Conservation (phyloP, 2,888 invertebrate genomes). For the Halictus ligatus region DNA sequence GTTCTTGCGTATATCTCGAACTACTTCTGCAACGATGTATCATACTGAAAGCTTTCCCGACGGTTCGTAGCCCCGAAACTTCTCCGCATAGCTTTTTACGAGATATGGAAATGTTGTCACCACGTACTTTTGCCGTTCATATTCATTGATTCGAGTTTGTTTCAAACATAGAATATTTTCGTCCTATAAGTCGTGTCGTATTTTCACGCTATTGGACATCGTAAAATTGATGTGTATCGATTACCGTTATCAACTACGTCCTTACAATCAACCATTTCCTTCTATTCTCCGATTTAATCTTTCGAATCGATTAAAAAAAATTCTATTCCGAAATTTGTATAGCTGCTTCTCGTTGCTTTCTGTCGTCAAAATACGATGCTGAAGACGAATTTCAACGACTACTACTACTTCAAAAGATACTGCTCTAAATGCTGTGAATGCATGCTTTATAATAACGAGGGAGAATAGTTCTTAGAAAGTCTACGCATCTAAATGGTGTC, state of each 20-base stretch:
- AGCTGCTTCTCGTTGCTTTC: background rate
- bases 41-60: background rate
- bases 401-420: no score
- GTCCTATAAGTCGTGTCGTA: background rate
- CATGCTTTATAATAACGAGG: background rate
- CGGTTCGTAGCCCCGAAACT: background rate
- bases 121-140: background rate
- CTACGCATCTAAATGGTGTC: no score
- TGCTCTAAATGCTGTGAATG: no score
- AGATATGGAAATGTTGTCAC: background rate
- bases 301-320: background rate
- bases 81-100: background rate
- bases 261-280: background rate
- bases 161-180: background rate
- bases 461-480: background rate
- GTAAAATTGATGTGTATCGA: background rate
- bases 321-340: background rate
- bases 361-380: background rate
- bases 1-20: constrained; percentile 4
- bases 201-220: background rate
- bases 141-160: background rate
- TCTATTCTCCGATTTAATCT: background rate
- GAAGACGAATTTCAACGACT: background rate
- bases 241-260: background rate
- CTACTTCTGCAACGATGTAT: constrained; percentile 5